Conservation (phyloP, 2,113 vertebrate genomes). For the Oncorhynchus tshawytscha region DNA sequence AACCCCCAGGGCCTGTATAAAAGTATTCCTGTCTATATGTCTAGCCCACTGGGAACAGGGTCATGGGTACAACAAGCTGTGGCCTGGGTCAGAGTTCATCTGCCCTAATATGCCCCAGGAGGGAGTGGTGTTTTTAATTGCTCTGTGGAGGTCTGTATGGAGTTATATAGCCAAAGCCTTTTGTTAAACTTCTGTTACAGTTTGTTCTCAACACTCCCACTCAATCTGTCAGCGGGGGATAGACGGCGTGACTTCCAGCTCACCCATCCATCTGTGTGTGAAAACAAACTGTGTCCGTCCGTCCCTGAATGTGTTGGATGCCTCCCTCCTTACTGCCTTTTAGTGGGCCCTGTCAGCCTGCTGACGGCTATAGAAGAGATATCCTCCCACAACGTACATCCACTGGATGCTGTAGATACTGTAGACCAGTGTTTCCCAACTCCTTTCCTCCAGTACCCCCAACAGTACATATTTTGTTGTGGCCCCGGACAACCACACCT, state of each 20-base stretch:
- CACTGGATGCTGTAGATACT: neutral
- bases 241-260: conserved; percentile 17
- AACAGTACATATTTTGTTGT: too few relatives aligned
- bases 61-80: conserved; percentile 52
- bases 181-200: conserved; percentile 1
- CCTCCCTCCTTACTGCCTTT: conserved; percentile 10
- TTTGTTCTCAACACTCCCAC: conserved; percentile 27
- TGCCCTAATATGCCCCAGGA: conserved; percentile 49
- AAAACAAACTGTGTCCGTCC: conserved; percentile 32
- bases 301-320: conserved; percentile 9
- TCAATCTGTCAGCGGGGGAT: conserved; percentile 18
- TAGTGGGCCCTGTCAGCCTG: conserved; percentile 14
- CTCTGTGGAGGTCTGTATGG: conserved; percentile 25
- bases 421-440: too few relatives aligned
- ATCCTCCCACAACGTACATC: conserved; percentile 30
- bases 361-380: conserved; percentile 9
- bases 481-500: too few relatives aligned
- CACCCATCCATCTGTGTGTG: conserved; percentile 20
- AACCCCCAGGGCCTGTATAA: conserved; percentile 31
- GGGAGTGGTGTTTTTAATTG: conserved; percentile 48
- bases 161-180: conserved; percentile 16
- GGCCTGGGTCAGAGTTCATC: conserved; percentile 56
- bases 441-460: too few relatives aligned
- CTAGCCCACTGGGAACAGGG: conserved; percentile 43
- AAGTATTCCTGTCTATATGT: conserved; percentile 33